phyloP scores from a whole-genome alignment of 2,888 invertebrate genomes.

The Epinotia bilunana region DNA sequence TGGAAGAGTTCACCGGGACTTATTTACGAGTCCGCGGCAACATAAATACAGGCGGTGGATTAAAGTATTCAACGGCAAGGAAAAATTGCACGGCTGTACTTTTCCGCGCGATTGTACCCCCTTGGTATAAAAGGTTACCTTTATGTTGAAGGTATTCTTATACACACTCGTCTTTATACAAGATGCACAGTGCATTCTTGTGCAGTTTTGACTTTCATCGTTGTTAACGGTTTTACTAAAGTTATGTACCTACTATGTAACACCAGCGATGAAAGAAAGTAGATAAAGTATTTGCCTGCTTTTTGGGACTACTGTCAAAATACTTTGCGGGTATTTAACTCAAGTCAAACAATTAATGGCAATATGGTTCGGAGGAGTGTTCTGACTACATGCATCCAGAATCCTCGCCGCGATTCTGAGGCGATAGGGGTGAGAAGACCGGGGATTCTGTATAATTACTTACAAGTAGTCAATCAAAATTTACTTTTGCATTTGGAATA shows the following conservation, averaged over 20 bases:
- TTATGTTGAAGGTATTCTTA: conserved; percentile 27
- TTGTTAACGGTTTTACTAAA: background rate
- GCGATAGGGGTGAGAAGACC: too few species aligned
- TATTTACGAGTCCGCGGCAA: conserved; percentile 68
- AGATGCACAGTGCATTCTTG: conserved; percentile 9
- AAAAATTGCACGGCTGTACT: conserved; percentile 61
- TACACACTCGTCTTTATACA: conserved; percentile 11
- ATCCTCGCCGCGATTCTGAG: background rate
- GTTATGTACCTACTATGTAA: background rate
- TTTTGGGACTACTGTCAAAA: too few species aligned
- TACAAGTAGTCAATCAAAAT: too few species aligned
- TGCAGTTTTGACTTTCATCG: conserved; percentile 6
- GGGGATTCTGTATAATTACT: too few species aligned
- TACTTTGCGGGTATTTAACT: too few species aligned
- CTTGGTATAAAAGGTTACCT: conserved; percentile 56
- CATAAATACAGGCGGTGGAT: conserved; percentile 71
- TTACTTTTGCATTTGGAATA: too few species aligned
- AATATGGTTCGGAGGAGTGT: too few species aligned
- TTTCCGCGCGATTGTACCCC: conserved; percentile 54
- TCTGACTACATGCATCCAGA: background rate
- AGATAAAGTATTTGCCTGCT: too few species aligned
- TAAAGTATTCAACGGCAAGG: conserved; percentile 70
- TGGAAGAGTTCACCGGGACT: conserved; percentile 67
- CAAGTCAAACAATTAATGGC: too few species aligned
- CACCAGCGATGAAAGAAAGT: background rate